These are phyloP conservation scores for Plagodis dolabraria DNA, from an alignment of 2,888 invertebrate genomes.

Conservation along the genomic window DNA sequence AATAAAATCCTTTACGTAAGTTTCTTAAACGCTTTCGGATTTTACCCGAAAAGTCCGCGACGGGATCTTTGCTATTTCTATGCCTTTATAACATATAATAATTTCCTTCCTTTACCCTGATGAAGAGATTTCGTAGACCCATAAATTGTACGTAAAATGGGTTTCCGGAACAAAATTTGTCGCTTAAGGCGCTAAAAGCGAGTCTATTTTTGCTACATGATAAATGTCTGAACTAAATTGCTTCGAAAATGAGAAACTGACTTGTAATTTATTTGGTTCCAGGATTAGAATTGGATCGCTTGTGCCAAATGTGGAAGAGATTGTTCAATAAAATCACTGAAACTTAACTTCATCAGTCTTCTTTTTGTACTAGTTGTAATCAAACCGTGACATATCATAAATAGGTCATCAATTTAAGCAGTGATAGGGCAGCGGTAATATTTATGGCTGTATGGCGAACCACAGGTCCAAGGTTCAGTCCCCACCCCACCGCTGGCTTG, in stretches of 20 bases:
- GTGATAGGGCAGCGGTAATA: no score
- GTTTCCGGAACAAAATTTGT: conserved; percentile 25
- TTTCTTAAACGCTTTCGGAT: background rate
- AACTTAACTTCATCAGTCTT: conserved; percentile 1
- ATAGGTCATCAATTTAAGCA: no score
- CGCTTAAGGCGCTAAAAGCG: conserved; percentile 31
- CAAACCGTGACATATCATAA: no score
- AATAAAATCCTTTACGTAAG: background rate
- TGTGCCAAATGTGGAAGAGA: conserved; percentile 10
- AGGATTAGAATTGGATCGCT: conserved; percentile 28
- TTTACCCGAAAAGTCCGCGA: background rate
- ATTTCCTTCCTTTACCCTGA: conserved; percentile 13
- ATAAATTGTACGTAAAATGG: conserved; percentile 25
- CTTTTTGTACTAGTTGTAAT: no score
- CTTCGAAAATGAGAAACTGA: conserved; percentile 30
- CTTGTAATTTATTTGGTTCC: conserved; percentile 39
- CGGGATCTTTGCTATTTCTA: conserved; percentile 11
- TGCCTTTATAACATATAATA: conserved; percentile 2
- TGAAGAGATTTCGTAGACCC: conserved; percentile 20
- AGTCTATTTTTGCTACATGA: conserved; percentile 30
- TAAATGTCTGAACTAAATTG: conserved; percentile 32
- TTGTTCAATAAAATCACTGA: conserved; percentile 17
- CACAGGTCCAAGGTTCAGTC: no score
- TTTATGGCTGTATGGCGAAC: no score
- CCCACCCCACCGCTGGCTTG: no score